phyloP scores from a whole-genome alignment of 2,113 vertebrate species.

The Otis tarda region DNA sequence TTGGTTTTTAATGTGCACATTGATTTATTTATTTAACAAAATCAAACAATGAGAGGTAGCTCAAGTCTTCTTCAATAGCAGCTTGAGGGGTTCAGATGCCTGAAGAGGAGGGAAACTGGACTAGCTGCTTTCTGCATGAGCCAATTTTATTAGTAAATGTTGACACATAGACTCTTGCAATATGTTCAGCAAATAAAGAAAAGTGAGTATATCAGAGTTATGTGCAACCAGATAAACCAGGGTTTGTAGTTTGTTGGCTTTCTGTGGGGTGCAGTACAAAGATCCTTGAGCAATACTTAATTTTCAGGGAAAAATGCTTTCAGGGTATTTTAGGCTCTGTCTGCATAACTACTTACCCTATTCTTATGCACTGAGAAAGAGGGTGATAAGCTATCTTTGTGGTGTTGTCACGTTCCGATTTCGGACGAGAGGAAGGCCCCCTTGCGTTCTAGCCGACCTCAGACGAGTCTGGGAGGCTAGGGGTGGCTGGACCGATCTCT shows the following conservation, averaged over 20 bases:
- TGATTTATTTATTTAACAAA: not conserved
- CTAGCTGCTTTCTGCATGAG: not conserved
- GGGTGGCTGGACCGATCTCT: too few relatives aligned
- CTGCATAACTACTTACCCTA: not conserved
- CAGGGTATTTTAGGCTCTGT: not conserved
- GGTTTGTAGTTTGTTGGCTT: not conserved
- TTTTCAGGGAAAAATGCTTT: not conserved
- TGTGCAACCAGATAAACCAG: not conserved
- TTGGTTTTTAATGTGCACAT: not conserved
- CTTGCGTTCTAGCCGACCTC: too few relatives aligned
- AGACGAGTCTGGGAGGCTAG: too few relatives aligned
- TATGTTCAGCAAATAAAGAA: constrained; percentile 13
- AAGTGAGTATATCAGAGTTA: not conserved
- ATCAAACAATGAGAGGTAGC: not conserved
- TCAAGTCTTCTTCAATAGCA: not conserved
- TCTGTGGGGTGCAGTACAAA: not conserved
- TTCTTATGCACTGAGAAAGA: not conserved
- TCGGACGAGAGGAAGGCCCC: too few relatives aligned
- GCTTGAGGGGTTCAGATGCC: not conserved
- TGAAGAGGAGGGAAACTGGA: not conserved
- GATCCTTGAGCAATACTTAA: not conserved
- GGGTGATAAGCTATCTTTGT: not conserved
- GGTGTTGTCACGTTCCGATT: too few relatives aligned
- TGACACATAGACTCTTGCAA: not conserved
- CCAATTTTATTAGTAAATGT: not conserved